These are phyloP conservation scores for Channa argus DNA, from an alignment of 2,113 vertebrate species.

Conservation along the genomic window DNA sequence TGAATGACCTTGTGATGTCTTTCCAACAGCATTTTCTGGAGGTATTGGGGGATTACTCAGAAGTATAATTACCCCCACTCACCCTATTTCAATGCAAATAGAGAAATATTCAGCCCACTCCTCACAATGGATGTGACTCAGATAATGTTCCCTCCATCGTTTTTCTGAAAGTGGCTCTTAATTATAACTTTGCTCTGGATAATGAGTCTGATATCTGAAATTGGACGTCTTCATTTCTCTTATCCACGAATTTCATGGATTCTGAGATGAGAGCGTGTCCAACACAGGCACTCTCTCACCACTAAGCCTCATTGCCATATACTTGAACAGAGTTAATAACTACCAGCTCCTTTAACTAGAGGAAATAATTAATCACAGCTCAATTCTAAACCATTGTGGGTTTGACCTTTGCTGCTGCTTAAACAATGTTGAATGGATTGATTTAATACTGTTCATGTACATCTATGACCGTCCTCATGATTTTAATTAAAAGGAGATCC, in stretches of 20 bases:
- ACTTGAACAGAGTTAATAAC: conserved; percentile 28
- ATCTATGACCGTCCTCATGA: background rate
- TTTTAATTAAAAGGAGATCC: background rate
- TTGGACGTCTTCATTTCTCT: conserved; percentile 62
- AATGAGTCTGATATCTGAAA: conserved; percentile 70
- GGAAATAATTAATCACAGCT: conserved; percentile 60
- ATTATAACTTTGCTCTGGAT: conserved; percentile 61
- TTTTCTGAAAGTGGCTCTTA: conserved; percentile 56
- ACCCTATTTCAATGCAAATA: conserved; percentile 25
- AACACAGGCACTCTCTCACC: background rate
- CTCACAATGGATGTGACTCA: conserved; percentile 20
- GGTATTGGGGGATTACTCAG: background rate
- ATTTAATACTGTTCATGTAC: background rate
- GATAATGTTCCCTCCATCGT: conserved; percentile 45
- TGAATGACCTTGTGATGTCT: conserved; percentile 69
- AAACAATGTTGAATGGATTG: too few relatives aligned
- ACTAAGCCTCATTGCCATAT: conserved; percentile 12
- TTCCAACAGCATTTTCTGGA: conserved; percentile 27
- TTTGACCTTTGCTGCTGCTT: conserved; percentile 22
- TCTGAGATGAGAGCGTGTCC: conserved; percentile 17
- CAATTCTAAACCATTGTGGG: conserved; percentile 9
- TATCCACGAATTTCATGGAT: conserved; percentile 45
- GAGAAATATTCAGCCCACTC: conserved; percentile 20
- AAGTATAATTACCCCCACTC: conserved; percentile 34
- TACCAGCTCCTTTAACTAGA: conserved; percentile 21